A percentile compares a stretch with the other conserved stretches of the same genome.
Evolutionary conservation across 23 tunicate genomes (phyloP).

Genomic region (Styela plicata): DNA sequence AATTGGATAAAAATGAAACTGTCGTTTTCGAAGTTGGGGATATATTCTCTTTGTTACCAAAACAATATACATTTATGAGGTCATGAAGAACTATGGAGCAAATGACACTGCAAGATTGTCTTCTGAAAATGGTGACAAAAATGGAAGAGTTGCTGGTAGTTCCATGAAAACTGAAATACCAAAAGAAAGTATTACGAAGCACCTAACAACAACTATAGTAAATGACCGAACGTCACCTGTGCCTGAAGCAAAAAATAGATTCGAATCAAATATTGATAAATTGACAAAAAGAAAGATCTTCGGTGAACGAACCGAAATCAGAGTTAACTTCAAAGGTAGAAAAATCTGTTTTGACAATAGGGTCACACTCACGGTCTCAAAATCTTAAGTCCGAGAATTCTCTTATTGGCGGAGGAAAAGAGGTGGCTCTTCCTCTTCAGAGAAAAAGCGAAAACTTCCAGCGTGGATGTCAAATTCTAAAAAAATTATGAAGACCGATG

Average conservation of each 20-base stretch:
- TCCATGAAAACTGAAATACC: not conserved
- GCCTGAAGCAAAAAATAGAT: not conserved
- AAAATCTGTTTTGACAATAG: not conserved
- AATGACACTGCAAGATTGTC: not conserved
- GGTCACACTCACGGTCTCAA: not conserved
- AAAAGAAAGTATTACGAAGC: not conserved
- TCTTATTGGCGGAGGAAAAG: not conserved
- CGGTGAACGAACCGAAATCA: not conserved
- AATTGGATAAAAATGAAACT: constrained; percentile 18
- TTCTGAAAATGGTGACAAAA: not conserved
- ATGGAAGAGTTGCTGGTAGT: not conserved
- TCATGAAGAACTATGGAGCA: not conserved
- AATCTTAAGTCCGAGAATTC: too few relatives aligned
- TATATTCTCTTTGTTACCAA: not conserved
- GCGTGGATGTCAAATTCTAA: constrained; percentile 39
- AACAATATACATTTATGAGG: not conserved
- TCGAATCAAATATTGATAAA: not conserved
- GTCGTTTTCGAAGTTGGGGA: constrained; percentile 9
- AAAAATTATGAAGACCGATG: not conserved
- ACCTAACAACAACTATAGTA: not conserved
- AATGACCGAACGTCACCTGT: not conserved
- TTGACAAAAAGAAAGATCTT: not conserved
- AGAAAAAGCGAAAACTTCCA: constrained; percentile 57
- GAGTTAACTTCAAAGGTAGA: not conserved
- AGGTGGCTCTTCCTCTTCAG: not conserved